These are phyloP conservation scores for Choristoneura fumiferana DNA, from an alignment of 1,140 invertebrate genomes.

Conservation along the genomic window DNA sequence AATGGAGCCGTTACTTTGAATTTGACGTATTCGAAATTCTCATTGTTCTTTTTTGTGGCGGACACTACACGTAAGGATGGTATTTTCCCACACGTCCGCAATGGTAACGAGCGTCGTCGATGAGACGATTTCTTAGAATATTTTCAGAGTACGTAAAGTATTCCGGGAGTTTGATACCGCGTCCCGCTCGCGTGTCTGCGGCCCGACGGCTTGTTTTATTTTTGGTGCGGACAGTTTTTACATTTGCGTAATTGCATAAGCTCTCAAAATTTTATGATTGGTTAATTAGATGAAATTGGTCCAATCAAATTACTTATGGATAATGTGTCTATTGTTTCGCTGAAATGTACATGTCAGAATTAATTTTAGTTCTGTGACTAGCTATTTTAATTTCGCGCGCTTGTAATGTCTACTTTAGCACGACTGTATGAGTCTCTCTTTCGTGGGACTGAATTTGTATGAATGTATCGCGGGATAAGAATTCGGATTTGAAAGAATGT, in stretches of 20 bases:
- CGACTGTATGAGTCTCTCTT: too few relatives aligned
- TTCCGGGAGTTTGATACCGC: constrained; percentile 48
- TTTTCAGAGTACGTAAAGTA: constrained; percentile 53
- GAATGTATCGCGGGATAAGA: too few relatives aligned
- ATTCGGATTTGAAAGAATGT: too few relatives aligned
- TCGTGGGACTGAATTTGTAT: too few relatives aligned
- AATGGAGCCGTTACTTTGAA: constrained; percentile 3
- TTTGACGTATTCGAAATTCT: constrained; percentile 8
- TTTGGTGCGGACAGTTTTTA: constrained; percentile 54
- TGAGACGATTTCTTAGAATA: constrained; percentile 44
- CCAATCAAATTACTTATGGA: neutral
- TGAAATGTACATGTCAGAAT: neutral
- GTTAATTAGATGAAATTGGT: constrained; percentile 25
- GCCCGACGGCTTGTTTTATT: constrained; percentile 60
- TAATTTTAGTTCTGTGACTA: neutral
- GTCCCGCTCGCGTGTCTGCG: constrained; percentile 42
- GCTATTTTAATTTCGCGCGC: too few relatives aligned
- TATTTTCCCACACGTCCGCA: constrained; percentile 40
- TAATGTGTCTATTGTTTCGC: neutral
- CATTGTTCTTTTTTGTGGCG: constrained; percentile 25
- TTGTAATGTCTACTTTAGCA: too few relatives aligned
- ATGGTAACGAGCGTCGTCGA: constrained; percentile 28
- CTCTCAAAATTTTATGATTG: constrained; percentile 37
- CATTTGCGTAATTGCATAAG: constrained; percentile 61
- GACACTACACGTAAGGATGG: constrained; percentile 6